Base-by-base conservation (phyloP, 2,797 vertebrate genomes). In the Alcedo atthis region DNA sequence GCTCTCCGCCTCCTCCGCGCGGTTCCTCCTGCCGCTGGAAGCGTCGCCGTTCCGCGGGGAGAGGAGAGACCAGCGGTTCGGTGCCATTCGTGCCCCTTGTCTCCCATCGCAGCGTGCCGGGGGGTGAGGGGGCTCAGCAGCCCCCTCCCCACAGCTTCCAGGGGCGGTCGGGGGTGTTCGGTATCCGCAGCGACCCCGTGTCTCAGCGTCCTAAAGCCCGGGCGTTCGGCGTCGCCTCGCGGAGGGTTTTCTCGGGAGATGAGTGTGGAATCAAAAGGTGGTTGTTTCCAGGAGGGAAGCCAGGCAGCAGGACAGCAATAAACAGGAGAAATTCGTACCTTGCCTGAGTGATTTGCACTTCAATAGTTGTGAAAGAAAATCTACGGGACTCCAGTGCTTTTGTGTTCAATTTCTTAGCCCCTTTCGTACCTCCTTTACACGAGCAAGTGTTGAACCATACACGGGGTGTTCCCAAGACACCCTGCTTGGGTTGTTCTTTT, bases 251-350 rank as follows among this genome's bases (percentile, higher is more conserved):
- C 95, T 94, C 94, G 96, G 93, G 94, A 97, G 97, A 89, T 91
- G 15, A 75, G 95, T 66, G 80, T 94, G 85, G 95, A 95, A 80
- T 83, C 57, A 90, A 24, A 96, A 93, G 78, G 81, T 84, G 95
- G 93, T 94, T 90, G 77, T 94, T 93, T 87, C 59, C 28, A 87
- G 90, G 95, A 95, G 92, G 96, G 91, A 92, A 96, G 96, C 92
- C 93, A 97, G 97, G 85, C 96, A 93, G 94, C 97, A 94, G 95
- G 96, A 96, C 94, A 98, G 97, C 97, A 98, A 98, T 98, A 98
- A 98, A 96, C 95, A 94, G 92, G 95, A 92, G 95, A 97, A 97
- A 96, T 91, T 93, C 92, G 74, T 97, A 95, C 96, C 93, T 97
- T 92, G 90, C 94, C 91, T 94, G 94, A 97, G 95, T 97, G 96